A percentile compares a stretch with the other conserved stretches of the same genome.
Evolutionary conservation across 2,888 invertebrate genomes (phyloP).

Genomic region (Rotaria socialis): DNA sequence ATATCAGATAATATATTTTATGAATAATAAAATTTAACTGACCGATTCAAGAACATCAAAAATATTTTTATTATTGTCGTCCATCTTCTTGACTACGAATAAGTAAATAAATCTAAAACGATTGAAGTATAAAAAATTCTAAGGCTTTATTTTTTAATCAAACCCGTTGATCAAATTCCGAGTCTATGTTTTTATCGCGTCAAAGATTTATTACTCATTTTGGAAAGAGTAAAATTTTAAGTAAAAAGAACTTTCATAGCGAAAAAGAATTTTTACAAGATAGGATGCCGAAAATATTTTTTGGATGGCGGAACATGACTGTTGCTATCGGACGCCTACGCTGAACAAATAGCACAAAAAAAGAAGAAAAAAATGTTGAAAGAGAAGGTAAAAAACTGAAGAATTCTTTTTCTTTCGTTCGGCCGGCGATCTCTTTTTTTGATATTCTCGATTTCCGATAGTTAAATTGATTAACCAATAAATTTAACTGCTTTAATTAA

Average conservation of each 20-base stretch:
- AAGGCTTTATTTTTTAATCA: neutral
- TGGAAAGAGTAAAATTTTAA: neutral
- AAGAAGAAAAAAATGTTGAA: neutral
- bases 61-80: constrained; percentile 12
- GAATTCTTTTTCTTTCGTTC: neutral
- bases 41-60: neutral
- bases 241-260: too few species aligned
- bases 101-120: constrained; percentile 6
- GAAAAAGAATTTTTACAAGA: neutral
- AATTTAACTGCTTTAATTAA: neutral
- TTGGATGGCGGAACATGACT: neutral
- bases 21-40: neutral
- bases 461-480: neutral
- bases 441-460: neutral
- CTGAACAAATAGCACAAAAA: neutral
- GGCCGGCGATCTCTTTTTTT: neutral
- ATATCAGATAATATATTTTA: neutral
- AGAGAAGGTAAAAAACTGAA: neutral
- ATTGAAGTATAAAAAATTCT: neutral
- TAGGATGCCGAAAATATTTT: neutral
- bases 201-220: neutral
- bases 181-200: neutral
- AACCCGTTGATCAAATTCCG: neutral
- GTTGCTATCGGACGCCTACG: constrained; percentile 7
- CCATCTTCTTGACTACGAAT: constrained; percentile 16